Percentiles rank a stretch among this genome's conserved stretches.
phyloP scores from a whole-genome alignment of 2,797 vertebrate species.

The Diceros bicornis region DNA sequence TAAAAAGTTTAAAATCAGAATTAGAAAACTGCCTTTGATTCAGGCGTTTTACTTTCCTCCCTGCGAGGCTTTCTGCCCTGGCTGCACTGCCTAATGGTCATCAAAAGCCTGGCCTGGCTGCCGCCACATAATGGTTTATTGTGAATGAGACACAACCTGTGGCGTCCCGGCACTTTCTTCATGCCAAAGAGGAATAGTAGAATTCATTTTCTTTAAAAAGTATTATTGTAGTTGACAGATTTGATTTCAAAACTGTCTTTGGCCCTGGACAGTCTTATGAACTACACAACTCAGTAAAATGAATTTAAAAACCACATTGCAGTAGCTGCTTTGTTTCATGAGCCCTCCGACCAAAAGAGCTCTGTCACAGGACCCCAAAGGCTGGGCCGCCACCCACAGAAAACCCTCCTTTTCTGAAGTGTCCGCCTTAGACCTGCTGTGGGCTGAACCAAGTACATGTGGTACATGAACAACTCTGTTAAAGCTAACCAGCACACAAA shows the following conservation, averaged over 20 bases:
- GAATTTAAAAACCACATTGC: background rate
- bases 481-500: background rate
- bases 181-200: background rate
- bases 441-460: background rate
- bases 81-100: constrained; percentile 52
- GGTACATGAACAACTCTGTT: background rate
- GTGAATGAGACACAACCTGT: background rate
- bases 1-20: constrained; percentile 71
- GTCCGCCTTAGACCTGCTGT: background rate
- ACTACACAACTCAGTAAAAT: constrained; percentile 46
- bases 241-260: constrained; percentile 39
- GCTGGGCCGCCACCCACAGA: background rate
- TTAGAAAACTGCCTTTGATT: constrained; percentile 79
- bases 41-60: constrained; percentile 72
- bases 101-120: constrained; percentile 55
- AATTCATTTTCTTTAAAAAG: constrained; percentile 4
- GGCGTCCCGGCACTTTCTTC: background rate
- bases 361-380: background rate
- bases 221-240: background rate
- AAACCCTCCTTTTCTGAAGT: background rate
- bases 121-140: background rate
- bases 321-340: background rate
- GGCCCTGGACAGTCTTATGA: background rate
- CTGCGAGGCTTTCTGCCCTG: constrained; percentile 43
- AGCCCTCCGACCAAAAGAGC: background rate